Base-by-base conservation (phyloP, 2,797 vertebrate species). In the Trichosurus vulpecula region DNA sequence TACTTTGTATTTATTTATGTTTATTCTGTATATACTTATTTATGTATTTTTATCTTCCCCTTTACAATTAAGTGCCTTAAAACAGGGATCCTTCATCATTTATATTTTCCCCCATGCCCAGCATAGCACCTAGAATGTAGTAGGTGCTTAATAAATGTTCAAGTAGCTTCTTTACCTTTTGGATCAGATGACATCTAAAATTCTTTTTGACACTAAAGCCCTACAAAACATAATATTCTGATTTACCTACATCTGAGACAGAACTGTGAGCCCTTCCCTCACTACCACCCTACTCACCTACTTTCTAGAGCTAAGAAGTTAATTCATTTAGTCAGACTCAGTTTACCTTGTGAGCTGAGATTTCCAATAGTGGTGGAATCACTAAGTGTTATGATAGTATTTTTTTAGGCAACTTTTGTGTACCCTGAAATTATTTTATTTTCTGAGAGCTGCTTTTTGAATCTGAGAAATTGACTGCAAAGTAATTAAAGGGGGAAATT, bases 391-490 rank as follows among this genome's bases (percentile, higher is more conserved):
- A 0, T 51, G 41, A 27, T 51, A 51, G 9, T 12, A 27, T 51
- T 27, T 87, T 94, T 92, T 57, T 56, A 93, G 51, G 41, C n/a
- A 91, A 90, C 47, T 47, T 95, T 95, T 94, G 54, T 91, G 13
- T 94, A 87, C 54, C 35, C 90, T 52, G n/a, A 96, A 90, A 93
- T 93, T 95, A 14, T 95, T 54, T 92, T 92, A 90, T 56, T 94
- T 95, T 13, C 47, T 94, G 94, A 58, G 30, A 11, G 94, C 22
- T 81, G 74, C 9, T 95, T 94, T 92, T 93, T 54, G 94, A 91
- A 92, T 92, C 31, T 95, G 52, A 94, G 92, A 66, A 81, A 95
- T 56, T 74, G 55, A n/a, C 12, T 91, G 4, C n/a, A 90, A 55
- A 52, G 53, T 55, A 12, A 47, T 92, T 92, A 91, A 58, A 58